These are phyloP conservation scores for Tylochromis polylepis DNA, from an alignment of 2,113 vertebrate genomes.

Conservation along the genomic window DNA sequence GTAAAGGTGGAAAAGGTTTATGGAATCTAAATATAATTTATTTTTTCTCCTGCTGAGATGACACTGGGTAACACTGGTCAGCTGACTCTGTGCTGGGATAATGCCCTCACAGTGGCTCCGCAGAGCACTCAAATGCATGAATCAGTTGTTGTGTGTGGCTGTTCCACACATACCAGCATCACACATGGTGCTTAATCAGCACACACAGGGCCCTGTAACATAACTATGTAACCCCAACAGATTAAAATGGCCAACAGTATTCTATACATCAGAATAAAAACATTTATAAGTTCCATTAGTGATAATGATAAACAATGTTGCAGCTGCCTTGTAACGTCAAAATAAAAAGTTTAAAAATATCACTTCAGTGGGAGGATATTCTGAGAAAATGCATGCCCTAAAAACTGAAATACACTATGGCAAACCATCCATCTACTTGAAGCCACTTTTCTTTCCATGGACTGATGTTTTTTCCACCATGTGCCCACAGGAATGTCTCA, in stretches of 20 bases:
- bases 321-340: neutral
- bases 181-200: slow-evolving; percentile 46
- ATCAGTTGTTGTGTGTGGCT: slow-evolving; percentile 48
- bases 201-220: neutral
- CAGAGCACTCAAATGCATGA: slow-evolving; percentile 29
- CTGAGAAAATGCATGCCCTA: neutral
- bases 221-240: neutral
- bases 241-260: neutral
- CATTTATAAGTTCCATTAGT: neutral
- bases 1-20: neutral
- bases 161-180: slow-evolving; percentile 51
- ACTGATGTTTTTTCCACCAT: neutral
- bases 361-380: neutral
- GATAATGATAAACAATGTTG: neutral
- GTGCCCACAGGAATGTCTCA: slow-evolving; percentile 53
- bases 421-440: neutral
- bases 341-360: neutral
- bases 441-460: neutral
- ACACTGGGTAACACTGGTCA: neutral
- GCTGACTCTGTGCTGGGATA: slow-evolving; percentile 15
- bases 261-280: neutral
- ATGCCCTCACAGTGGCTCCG: slow-evolving; percentile 20
- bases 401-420: neutral
- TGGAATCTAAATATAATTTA: neutral
- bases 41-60: neutral